Evolutionary conservation across 2,797 vertebrate species (phyloP).

Genomic region (Argya squamiceps): DNA sequence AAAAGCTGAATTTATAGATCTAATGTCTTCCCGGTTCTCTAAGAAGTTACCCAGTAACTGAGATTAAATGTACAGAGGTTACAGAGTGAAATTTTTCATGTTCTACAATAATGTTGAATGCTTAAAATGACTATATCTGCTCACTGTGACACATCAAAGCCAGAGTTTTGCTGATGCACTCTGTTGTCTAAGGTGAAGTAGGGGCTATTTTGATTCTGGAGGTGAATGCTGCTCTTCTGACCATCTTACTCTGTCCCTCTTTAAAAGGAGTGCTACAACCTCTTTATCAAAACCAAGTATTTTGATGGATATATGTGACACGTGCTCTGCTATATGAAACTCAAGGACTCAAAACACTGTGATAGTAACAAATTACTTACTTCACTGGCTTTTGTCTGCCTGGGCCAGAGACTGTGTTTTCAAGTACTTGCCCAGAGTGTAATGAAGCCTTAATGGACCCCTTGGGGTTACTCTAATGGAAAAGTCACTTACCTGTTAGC

Average conservation of each 20-base stretch:
- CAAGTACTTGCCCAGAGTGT: not conserved
- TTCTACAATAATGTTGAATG: not conserved
- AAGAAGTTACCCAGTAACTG: not conserved
- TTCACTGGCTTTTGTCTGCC: not conserved
- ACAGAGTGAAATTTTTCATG: not conserved
- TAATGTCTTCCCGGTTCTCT: not conserved
- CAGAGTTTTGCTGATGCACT: not conserved
- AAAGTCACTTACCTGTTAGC: not conserved
- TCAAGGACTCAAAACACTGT: not conserved
- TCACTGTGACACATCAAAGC: not conserved
- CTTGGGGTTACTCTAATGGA: not conserved
- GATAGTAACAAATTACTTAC: not conserved
- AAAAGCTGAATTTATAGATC: not conserved
- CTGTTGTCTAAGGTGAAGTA: not conserved
- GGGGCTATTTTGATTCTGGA: not conserved
- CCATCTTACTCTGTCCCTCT: not conserved
- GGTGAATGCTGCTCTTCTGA: not conserved
- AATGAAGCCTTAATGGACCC: not conserved
- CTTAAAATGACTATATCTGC: not conserved
- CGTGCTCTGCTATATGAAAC: not conserved
- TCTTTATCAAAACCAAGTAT: not conserved
- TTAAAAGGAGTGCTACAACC: not conserved
- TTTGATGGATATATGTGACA: not conserved
- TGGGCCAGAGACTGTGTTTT: not conserved
- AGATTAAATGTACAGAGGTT: not conserved